Percentiles rank a stretch among this genome's conserved stretches.
phyloP scores from a whole-genome alignment of 2,113 vertebrate species.

The Cervus canadensis region DNA sequence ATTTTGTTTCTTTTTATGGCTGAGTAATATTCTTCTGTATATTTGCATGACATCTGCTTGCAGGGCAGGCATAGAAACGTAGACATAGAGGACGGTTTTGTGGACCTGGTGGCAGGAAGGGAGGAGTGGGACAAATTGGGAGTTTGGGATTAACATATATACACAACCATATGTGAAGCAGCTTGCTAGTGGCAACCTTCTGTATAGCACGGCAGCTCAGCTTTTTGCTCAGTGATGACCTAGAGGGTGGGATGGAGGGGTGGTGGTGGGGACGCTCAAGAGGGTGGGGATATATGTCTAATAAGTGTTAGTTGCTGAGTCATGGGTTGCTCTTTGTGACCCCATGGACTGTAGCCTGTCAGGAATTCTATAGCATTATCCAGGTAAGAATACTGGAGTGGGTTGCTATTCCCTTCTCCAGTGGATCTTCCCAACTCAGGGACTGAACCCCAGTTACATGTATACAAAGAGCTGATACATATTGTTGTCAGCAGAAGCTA shows the following conservation, averaged over 20 bases:
- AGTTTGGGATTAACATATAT: background rate
- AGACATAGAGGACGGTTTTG: background rate
- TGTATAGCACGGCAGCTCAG: background rate
- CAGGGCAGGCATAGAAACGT: fast-evolving
- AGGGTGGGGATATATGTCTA: background rate
- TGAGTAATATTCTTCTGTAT: background rate
- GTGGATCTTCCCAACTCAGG: background rate
- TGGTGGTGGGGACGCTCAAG: background rate
- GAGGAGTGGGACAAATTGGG: background rate
- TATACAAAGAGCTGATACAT: background rate
- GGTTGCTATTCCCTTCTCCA: background rate
- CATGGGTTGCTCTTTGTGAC: fast-evolving
- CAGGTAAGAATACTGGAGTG: background rate
- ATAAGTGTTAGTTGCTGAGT: background rate
- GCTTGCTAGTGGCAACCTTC: background rate
- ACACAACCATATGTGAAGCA: background rate
- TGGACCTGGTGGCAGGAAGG: background rate
- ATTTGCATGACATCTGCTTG: background rate
- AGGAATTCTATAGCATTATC: background rate
- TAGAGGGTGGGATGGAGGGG: background rate
- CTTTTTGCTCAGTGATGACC: background rate
- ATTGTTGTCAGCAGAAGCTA: background rate
- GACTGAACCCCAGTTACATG: background rate
- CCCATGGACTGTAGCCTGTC: background rate
- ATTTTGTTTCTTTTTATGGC: background rate